A percentile compares a stretch with the other conserved stretches of the same genome.
These are phyloP conservation scores for Drosophila littoralis DNA, from an alignment of 1,140 invertebrate genomes.

Conservation along the genomic window DNA sequence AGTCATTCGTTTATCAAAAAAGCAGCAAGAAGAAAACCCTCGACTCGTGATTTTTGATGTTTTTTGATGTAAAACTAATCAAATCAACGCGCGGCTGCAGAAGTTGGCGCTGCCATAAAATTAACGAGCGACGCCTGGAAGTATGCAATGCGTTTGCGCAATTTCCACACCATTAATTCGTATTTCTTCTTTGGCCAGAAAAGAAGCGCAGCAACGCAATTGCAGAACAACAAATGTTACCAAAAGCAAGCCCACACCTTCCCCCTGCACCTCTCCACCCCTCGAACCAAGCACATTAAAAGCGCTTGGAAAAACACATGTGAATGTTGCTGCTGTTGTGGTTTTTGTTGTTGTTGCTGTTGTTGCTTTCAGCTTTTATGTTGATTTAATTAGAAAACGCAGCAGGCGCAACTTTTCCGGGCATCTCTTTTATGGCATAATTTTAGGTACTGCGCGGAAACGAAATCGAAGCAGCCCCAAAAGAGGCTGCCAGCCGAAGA, in stretches of 20 bases:
- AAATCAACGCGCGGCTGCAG: slow-evolving; percentile 29
- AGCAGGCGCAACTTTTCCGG: slow-evolving; percentile 40
- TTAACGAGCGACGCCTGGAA: slow-evolving; percentile 44
- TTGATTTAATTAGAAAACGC: slow-evolving; percentile 76
- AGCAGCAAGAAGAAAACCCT: not conserved
- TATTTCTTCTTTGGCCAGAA: slow-evolving; percentile 40
- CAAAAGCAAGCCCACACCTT: not conserved
- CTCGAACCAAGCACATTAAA: slow-evolving; percentile 27
- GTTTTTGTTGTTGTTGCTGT: slow-evolving; percentile 5
- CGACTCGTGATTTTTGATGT: slow-evolving; percentile 19
- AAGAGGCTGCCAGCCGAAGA: not conserved
- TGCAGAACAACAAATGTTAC: slow-evolving; percentile 8
- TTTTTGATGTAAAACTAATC: slow-evolving; percentile 56
- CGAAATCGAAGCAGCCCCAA: slow-evolving; percentile 54
- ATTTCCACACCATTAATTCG: slow-evolving; percentile 77
- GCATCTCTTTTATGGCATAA: slow-evolving; percentile 70
- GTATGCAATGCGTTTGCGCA: slow-evolving; percentile 58
- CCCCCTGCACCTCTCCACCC: too few relatives aligned
- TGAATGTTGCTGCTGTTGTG: slow-evolving; percentile 18
- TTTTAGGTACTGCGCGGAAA: slow-evolving; percentile 58
- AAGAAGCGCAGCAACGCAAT: slow-evolving; percentile 23
- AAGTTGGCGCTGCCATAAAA: slow-evolving; percentile 41
- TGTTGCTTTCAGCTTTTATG: slow-evolving; percentile 57
- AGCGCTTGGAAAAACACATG: slow-evolving; percentile 34
- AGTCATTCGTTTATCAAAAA: not conserved